phyloP scores from a whole-genome alignment of 2,888 invertebrate genomes.

The Chymomyza fuscimana region DNA sequence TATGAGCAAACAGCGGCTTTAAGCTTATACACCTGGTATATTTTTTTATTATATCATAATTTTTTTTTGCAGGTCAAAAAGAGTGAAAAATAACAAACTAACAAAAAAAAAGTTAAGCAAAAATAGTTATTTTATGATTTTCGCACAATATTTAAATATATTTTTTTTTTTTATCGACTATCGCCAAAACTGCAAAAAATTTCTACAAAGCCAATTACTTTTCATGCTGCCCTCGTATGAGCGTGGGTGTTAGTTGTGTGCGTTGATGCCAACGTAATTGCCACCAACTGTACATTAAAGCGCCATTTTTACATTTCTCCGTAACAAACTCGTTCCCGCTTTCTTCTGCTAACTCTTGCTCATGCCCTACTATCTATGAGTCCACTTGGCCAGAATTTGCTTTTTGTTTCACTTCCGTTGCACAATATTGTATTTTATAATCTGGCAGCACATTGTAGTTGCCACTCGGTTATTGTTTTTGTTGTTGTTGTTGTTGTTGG shows the following conservation, averaged over 20 bases:
- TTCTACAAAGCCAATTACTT: not conserved
- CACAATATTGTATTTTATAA: slow-evolving; percentile 49
- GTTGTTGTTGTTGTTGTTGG: slow-evolving; percentile 24
- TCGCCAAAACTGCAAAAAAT: too few relatives aligned
- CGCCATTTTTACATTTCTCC: slow-evolving; percentile 21
- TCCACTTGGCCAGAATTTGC: slow-evolving; percentile 26
- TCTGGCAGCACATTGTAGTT: slow-evolving; percentile 31
- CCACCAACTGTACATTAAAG: slow-evolving; percentile 56
- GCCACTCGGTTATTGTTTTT: slow-evolving; percentile 26
- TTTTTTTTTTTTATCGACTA: too few relatives aligned
- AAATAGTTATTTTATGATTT: too few relatives aligned
- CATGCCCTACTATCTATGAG: not conserved
- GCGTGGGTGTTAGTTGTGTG: not conserved
- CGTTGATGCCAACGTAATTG: slow-evolving; percentile 57
- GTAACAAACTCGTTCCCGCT: not conserved
- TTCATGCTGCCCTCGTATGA: not conserved
- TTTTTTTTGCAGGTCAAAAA: too few relatives aligned
- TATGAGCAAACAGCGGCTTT: too few relatives aligned
- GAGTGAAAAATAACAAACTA: too few relatives aligned
- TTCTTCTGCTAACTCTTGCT: not conserved
- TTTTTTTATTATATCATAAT: too few relatives aligned
- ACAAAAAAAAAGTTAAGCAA: too few relatives aligned
- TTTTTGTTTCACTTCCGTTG: slow-evolving; percentile 56
- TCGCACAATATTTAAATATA: too few relatives aligned
- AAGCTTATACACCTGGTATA: too few relatives aligned